A percentile compares a stretch with the other conserved stretches of the same genome.
Conservation (phyloP, 2,888 invertebrate species). For the Crossocerus cetratus region DNA sequence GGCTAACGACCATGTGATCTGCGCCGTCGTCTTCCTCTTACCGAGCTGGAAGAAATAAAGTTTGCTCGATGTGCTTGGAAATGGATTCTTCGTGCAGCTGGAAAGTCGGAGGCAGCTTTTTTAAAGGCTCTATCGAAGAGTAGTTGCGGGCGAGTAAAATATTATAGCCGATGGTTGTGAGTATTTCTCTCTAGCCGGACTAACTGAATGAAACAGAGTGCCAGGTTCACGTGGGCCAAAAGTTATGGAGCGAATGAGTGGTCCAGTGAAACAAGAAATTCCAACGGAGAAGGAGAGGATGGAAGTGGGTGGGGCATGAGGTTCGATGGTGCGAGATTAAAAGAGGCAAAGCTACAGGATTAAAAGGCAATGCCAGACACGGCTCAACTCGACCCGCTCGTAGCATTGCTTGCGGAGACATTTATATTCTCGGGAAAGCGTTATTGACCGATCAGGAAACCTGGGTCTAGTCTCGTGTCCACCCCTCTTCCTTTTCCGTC, state of each 20-base stretch:
- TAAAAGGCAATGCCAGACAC: constrained; percentile 66
- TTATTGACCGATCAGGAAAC: constrained; percentile 61
- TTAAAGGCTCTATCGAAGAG: no score
- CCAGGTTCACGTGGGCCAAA: no score
- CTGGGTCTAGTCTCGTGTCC: constrained; percentile 34
- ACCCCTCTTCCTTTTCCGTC: constrained; percentile 14
- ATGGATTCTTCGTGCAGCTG: no score
- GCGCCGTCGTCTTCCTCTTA: constrained; percentile 15
- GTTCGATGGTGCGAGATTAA: constrained; percentile 67
- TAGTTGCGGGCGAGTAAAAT: no score
- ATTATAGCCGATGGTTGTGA: no score
- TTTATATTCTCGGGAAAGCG: constrained; percentile 65
- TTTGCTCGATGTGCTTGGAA: background rate
- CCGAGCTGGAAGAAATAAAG: constrained; percentile 20
- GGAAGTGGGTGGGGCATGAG: constrained; percentile 22
- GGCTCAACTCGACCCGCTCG: constrained; percentile 44
- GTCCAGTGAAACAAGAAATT: constrained; percentile 61
- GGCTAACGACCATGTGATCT: no score
- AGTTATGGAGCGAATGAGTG: constrained; percentile 5
- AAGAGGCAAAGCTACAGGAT: constrained; percentile 67
- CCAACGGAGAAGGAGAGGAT: constrained; percentile 20
- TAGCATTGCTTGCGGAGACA: constrained; percentile 56
- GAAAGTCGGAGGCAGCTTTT: no score
- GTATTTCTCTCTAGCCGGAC: no score
- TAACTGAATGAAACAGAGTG: no score